Evolutionary conservation across 1,140 invertebrate genomes (phyloP), one percentile per base, ranked within the genome.

Genomic region (Pantala flavescens): DNA sequence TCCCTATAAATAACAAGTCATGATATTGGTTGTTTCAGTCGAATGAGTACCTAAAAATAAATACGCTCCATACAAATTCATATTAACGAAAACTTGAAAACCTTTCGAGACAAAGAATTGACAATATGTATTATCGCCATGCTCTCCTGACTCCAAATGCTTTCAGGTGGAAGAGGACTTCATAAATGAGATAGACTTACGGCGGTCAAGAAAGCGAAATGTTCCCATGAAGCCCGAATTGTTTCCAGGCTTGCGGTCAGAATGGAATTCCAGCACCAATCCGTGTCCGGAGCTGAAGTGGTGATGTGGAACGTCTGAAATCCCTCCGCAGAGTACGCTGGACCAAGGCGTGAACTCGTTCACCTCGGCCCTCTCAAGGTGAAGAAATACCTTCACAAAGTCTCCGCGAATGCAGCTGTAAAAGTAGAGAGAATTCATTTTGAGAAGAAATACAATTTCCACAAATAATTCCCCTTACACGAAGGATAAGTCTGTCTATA

Each of bases 201-300:
- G 85, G 87, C 87, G 90, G 81, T 93, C 89, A 81, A 93, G 89
- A 84, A 94, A 95, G 76, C 86, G 87, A 83, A 92, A 95, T 70
- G 88, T 90, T 49, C 93, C 93, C 16, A 88, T 85, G 80, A 94
- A 95, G 70, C 93, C 92, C 0, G 88, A 88, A 74, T 88, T 86
- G 80, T 91, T 92, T 71, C 81, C 83, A 12, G 84, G 80, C 24
- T 79, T 76, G 70, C 84, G 82, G 77, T 87, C 86, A 2, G 89
- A 87, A 79, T 95, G 93, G 80, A 95, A 91, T 81, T 95, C 92
- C 77, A 95, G 84, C 49, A 94, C 89, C 42, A 95, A 84, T n/a
- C 86, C 88, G 0, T 90, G 88, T 74, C 89, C 88, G 0, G 91
- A 91, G n/a, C 92, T 93, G 84, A 93, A 95, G 75, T 93, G 84